Base-by-base conservation (phyloP, 2,113 vertebrate genomes). In the Speoplatyrhinus poulsoni region DNA sequence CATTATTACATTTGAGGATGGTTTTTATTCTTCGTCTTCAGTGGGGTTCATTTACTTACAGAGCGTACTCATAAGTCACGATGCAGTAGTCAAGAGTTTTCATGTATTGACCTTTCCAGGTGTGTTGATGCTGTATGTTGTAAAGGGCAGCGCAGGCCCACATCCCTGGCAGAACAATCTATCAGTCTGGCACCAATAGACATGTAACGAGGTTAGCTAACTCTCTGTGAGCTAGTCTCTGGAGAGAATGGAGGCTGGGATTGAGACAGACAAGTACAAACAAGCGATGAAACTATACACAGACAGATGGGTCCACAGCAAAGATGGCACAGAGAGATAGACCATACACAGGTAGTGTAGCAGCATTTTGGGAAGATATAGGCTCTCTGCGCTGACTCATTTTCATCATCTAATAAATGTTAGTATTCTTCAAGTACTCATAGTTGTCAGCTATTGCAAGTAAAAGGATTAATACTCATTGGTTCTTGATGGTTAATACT, bases 161-260 rank as follows among this genome's bases (percentile, higher is more conserved):
- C 55, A 57, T 11, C 55, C 56, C 12, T 3, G 33, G n/a, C 36
- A 54, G 70, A 67, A 19, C 33, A 64, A 62, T 19, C 19, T 47
- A 66, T 46, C 57, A 62, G 32, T 58, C 19, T 12, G 56, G 26
- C 26, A 12, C 56, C 49, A 50, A 11, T 50, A 50, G 9, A 50
- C 10, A 50, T 50, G 13, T 50, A 50, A 50, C 10, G 10, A 50
- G 49, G 13, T 50, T 50, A 50, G 49, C 13, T 50, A 13, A 11
- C 49, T 50, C 49, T 50, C 13, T 13, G 13, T 50, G 11, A 50
- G 49, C 36, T 50, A 13, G 49, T 50, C 49, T 50, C 49, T 50
- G 13, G 3, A 11, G 3, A 12, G 49, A 13, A 19, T 26, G 1
- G 19, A 33, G 10, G 19, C 55, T 19, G 36, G 36, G 36, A 41